Evolutionary conservation across 2,888 invertebrate species (phyloP).

Genomic region (Agrochola litura): DNA sequence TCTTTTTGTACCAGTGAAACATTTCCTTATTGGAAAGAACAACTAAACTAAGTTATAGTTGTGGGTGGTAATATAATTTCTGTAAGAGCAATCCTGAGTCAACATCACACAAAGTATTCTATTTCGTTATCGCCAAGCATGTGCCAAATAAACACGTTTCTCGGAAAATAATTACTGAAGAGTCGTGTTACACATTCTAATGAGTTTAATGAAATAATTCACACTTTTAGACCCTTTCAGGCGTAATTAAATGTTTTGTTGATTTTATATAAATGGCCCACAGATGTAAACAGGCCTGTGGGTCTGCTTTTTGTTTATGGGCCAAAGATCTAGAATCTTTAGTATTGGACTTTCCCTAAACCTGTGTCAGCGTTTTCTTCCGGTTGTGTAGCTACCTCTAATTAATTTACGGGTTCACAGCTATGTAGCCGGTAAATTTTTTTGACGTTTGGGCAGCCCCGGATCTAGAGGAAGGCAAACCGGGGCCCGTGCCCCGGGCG

Average conservation of each 20-base stretch:
- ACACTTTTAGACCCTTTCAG: not conserved
- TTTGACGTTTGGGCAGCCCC: no score
- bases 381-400: no score
- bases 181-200: conserved; percentile 12
- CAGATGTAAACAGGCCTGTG: not conserved
- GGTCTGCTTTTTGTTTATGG: no score
- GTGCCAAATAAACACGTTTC: conserved; percentile 25
- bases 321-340: not conserved
- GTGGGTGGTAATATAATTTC: conserved; percentile 27
- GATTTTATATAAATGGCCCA: no score
- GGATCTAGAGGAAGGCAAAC: no score
- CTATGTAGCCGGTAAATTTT: no score
- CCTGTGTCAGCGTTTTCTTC: no score
- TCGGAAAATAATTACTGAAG: conserved; percentile 26
- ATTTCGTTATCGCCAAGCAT: conserved; percentile 9
- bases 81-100: not conserved
- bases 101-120: conserved; percentile 36
- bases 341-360: no score
- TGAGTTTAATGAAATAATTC: not conserved
- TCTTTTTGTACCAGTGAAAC: no score
- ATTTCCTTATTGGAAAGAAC: conserved; percentile 11
- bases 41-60: conserved; percentile 14
- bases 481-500: no score
- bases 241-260: not conserved
- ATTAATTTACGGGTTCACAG: no score